phyloP scores from a whole-genome alignment of 2,113 vertebrate species.

The Siniperca chuatsi region DNA sequence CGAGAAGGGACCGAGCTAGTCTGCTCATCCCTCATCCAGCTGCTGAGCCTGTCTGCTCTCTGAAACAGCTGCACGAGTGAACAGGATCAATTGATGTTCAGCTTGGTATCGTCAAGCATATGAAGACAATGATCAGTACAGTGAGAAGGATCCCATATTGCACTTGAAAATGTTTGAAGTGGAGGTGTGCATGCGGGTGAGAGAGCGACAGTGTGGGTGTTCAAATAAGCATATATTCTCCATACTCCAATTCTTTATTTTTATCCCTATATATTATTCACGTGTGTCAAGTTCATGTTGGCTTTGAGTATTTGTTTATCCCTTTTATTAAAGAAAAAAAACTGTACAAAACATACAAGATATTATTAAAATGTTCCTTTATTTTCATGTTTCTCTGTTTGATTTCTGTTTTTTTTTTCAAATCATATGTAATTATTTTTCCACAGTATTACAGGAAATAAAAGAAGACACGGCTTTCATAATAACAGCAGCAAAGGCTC shows the following conservation, averaged over 20 bases:
- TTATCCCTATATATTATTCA: conserved; percentile 59
- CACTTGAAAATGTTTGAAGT: conserved; percentile 43
- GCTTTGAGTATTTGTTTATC: conserved; percentile 58
- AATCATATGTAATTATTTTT: conserved; percentile 87
- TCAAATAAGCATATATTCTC: conserved; percentile 39
- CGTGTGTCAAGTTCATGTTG: conserved; percentile 56
- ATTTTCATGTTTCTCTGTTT: conserved; percentile 67
- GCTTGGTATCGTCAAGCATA: neutral
- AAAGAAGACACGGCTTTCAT: conserved; percentile 84
- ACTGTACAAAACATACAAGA: conserved; percentile 69
- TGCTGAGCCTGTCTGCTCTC: conserved; percentile 55
- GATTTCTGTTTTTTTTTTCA: conserved; percentile 58
- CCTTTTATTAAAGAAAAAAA: conserved; percentile 69
- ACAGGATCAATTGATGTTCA: conserved; percentile 18
- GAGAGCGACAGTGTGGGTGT: conserved; percentile 27
- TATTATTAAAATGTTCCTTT: conserved; percentile 72
- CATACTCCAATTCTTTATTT: conserved; percentile 47
- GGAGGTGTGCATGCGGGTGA: conserved; percentile 1
- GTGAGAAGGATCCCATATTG: conserved; percentile 26
- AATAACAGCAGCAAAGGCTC: conserved; percentile 45
- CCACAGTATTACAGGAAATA: conserved; percentile 82
- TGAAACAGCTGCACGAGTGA: conserved; percentile 41
- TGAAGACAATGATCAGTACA: conserved; percentile 29
- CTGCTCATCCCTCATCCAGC: conserved; percentile 48
- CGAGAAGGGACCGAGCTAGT: conserved; percentile 11